phyloP scores from a whole-genome alignment of 2,113 vertebrate species.

The Podarcis muralis region DNA sequence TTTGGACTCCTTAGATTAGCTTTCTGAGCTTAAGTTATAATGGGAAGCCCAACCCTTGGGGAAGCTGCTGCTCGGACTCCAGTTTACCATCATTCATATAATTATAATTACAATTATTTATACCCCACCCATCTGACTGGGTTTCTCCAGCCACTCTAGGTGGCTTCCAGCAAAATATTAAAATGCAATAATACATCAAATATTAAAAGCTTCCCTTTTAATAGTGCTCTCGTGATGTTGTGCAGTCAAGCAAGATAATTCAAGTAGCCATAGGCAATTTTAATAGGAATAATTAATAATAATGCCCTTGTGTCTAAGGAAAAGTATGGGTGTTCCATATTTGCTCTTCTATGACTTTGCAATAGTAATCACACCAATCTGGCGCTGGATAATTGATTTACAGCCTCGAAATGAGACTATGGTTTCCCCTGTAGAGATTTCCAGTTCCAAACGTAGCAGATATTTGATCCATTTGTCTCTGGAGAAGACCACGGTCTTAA shows the following conservation, averaged over 20 bases:
- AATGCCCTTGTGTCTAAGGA: background rate
- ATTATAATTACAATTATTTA: background rate
- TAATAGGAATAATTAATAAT: background rate
- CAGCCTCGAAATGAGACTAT: background rate
- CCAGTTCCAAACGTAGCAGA: background rate
- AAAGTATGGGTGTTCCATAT: background rate
- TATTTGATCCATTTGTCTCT: slow-evolving; percentile 17
- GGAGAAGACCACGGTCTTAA: slow-evolving; percentile 1
- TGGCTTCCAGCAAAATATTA: too few species aligned
- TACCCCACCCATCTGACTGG: too few species aligned
- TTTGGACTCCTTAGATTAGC: background rate
- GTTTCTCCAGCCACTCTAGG: too few species aligned
- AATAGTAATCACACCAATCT: background rate
- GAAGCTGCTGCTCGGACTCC: background rate
- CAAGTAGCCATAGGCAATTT: background rate
- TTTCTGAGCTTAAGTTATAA: background rate
- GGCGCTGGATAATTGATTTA: slow-evolving; percentile 1
- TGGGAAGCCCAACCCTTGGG: background rate
- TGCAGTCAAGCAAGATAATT: background rate
- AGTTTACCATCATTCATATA: background rate
- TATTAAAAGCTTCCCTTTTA: too few species aligned
- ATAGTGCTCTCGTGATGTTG: background rate
- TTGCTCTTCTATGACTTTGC: background rate
- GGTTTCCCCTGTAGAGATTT: background rate
- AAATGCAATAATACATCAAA: too few species aligned